Evolutionary conservation across 2,113 vertebrate species (phyloP).

Genomic region (Actenoides hombroni): DNA sequence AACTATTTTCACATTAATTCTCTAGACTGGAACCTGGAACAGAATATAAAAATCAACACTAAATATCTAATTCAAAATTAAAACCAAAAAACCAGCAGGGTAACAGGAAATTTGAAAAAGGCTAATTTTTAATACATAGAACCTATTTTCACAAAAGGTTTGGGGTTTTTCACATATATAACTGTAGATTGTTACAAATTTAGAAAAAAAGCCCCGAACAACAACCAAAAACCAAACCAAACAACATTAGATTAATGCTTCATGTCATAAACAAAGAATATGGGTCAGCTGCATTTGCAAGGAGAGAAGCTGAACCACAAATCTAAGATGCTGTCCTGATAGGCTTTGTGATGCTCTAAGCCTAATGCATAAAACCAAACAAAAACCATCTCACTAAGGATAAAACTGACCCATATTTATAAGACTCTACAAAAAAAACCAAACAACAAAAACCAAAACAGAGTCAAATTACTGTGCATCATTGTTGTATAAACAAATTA

Average conservation of each 20-base stretch:
- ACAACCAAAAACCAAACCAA: neutral
- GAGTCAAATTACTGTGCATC: neutral
- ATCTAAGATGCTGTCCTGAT: neutral
- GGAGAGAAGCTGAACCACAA: neutral
- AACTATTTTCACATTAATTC: neutral
- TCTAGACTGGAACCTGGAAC: neutral
- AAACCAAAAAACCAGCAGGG: neutral
- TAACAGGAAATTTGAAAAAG: neutral
- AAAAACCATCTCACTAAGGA: neutral
- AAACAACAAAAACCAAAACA: too few species aligned
- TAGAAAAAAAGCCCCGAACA: neutral
- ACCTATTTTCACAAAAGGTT: neutral
- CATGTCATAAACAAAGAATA: neutral
- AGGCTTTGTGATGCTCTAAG: neutral
- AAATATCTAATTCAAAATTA: neutral
- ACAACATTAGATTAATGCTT: neutral
- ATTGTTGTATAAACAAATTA: neutral
- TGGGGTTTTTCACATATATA: neutral
- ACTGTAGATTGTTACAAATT: neutral
- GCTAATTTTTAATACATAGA: neutral
- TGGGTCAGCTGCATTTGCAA: constrained; percentile 12
- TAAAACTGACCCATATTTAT: neutral
- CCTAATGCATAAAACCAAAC: neutral
- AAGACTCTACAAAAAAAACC: neutral
- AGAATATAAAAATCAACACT: neutral